These are phyloP conservation scores for Lagorchestes hirsutus DNA, from an alignment of 2,797 vertebrate genomes.

Conservation along the genomic window DNA sequence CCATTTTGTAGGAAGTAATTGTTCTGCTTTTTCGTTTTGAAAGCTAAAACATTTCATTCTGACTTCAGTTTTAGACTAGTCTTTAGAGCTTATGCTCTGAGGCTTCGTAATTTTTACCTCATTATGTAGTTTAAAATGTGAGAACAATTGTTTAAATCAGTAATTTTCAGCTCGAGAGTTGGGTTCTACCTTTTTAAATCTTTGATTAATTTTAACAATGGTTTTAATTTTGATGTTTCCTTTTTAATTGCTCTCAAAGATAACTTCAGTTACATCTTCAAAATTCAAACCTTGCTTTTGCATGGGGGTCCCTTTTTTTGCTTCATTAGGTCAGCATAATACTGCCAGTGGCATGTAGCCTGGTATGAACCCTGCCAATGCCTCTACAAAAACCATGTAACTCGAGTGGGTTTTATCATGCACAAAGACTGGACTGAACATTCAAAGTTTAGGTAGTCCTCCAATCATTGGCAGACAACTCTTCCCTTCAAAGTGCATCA, in stretches of 20 bases:
- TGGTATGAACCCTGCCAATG: neutral
- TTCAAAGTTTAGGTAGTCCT: slow-evolving; percentile 41
- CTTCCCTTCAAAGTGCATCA: neutral
- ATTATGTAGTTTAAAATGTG: slow-evolving; percentile 82
- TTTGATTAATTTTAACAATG: slow-evolving; percentile 83
- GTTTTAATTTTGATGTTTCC: slow-evolving; percentile 78
- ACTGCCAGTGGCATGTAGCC: neutral
- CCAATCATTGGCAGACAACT: neutral
- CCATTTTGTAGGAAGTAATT: slow-evolving; percentile 79
- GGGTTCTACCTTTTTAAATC: slow-evolving; percentile 79
- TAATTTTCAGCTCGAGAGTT: slow-evolving; percentile 80
- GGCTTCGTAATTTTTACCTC: slow-evolving; percentile 80
- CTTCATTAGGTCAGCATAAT: slow-evolving; percentile 55
- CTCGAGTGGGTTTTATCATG: neutral
- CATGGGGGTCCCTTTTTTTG: slow-evolving; percentile 46
- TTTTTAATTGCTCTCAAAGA: slow-evolving; percentile 77
- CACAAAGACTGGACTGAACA: neutral
- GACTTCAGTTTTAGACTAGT: slow-evolving; percentile 76
- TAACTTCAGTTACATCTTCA: slow-evolving; percentile 75
- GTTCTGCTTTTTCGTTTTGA: slow-evolving; percentile 81
- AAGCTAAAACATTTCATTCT: slow-evolving; percentile 80
- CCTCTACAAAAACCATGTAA: neutral
- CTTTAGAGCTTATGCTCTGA: slow-evolving; percentile 72
- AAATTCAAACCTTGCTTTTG: slow-evolving; percentile 65
- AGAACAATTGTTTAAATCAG: slow-evolving; percentile 82